A percentile compares a stretch with the other conserved stretches of the same genome.
Evolutionary conservation across 2,888 invertebrate species (phyloP).

Genomic region (Leptura quadrifasciata): DNA sequence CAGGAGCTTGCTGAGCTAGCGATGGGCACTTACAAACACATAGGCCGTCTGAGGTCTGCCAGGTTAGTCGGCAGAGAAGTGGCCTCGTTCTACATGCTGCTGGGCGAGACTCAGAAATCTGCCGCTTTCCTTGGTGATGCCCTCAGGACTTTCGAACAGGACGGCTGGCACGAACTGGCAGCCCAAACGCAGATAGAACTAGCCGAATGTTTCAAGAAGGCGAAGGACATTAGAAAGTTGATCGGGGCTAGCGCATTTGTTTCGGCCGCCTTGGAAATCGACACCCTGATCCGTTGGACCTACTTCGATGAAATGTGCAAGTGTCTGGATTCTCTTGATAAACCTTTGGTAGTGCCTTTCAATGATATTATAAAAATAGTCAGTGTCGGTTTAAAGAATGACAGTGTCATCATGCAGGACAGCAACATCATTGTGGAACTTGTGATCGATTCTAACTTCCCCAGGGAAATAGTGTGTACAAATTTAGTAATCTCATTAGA

Average conservation of each 20-base stretch:
- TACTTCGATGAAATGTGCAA: conserved; percentile 91
- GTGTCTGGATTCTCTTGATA: conserved; percentile 67
- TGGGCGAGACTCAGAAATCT: conserved; percentile 91
- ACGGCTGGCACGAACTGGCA: conserved; percentile 90
- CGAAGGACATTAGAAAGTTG: conserved; percentile 85
- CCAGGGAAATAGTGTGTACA: conserved; percentile 81
- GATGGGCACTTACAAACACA: conserved; percentile 97
- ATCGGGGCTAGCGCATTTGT: conserved; percentile 81
- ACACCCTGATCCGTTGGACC: conserved; percentile 77
- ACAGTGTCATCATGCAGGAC: conserved; percentile 76
- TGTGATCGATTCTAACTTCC: conserved; percentile 78
- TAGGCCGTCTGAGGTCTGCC: conserved; percentile 86
- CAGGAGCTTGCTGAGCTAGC: conserved; percentile 93
- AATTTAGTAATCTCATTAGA: conserved; percentile 78
- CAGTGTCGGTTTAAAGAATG: conserved; percentile 67
- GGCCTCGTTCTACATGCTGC: conserved; percentile 91
- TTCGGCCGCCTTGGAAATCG: conserved; percentile 85
- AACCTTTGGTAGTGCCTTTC: conserved; percentile 71
- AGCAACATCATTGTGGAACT: conserved; percentile 77
- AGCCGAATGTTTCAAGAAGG: conserved; percentile 88
- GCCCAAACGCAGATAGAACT: conserved; percentile 89
- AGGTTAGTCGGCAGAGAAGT: conserved; percentile 91
- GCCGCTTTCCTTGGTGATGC: conserved; percentile 92
- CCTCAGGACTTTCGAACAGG: conserved; percentile 88
- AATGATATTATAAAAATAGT: conserved; percentile 74